Evolutionary conservation across 2,888 invertebrate genomes (phyloP).

Genomic region (Isotomurus palustris): DNA sequence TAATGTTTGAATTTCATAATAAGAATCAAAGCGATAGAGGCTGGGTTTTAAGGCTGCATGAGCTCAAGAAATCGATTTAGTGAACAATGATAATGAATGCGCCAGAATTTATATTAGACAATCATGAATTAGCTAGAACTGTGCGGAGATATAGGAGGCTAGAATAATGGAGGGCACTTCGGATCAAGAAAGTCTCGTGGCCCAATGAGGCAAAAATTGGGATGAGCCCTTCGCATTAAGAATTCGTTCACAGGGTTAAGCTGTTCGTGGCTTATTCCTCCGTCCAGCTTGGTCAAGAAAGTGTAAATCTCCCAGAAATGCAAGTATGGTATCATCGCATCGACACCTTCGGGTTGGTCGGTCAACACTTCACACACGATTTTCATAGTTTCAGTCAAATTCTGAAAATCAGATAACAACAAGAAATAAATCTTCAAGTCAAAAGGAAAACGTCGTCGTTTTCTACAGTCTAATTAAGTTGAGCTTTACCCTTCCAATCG

Average conservation of each 20-base stretch:
- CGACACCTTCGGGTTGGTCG: conserved; percentile 39
- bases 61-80: no score
- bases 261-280: conserved; percentile 13
- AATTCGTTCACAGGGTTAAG: conserved; percentile 33
- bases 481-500: conserved; percentile 41
- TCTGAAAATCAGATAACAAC: conserved; percentile 29
- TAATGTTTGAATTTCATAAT: no score
- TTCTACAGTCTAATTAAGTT: no score
- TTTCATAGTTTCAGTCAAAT: conserved; percentile 41
- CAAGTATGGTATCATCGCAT: conserved; percentile 38
- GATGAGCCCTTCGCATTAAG: conserved; percentile 25
- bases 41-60: no score
- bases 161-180: conserved; percentile 40
- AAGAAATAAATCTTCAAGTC: no score
- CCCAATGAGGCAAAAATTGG: conserved; percentile 33
- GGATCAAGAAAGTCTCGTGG: conserved; percentile 35
- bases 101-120: no score
- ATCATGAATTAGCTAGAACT: no score
- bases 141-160: no score
- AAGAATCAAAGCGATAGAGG: no score
- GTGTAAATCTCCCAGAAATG: conserved; percentile 40
- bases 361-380: conserved; percentile 43
- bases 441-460: no score
- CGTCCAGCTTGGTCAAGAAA: conserved; percentile 27
- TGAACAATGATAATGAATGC: no score